These are phyloP conservation scores for Gorsachius goisagi DNA, from an alignment of 2,113 vertebrate genomes.

Conservation along the genomic window DNA sequence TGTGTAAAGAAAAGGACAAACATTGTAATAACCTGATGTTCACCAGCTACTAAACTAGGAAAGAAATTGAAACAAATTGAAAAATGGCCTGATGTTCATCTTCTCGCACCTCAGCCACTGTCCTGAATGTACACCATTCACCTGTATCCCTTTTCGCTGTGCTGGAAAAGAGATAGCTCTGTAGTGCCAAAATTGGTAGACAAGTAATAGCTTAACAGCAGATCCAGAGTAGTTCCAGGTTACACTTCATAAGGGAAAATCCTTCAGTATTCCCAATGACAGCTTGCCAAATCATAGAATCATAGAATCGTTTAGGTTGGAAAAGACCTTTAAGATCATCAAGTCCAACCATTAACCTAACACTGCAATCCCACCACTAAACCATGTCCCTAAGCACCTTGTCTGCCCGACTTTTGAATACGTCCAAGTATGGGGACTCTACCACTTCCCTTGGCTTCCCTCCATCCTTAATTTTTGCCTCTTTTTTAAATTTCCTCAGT, in stretches of 20 bases:
- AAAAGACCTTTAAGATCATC: no score
- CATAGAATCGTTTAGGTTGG: no score
- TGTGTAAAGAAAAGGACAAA: neutral
- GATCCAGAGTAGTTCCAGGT: neutral
- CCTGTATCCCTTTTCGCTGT: neutral
- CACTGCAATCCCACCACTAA: no score
- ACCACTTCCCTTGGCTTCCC: neutral
- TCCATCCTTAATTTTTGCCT: neutral
- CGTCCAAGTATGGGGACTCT: no score
- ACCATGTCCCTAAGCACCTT: no score
- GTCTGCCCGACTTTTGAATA: no score
- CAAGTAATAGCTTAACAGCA: neutral
- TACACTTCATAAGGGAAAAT: neutral
- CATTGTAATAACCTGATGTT: neutral
- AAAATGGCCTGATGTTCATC: neutral
- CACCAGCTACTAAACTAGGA: neutral
- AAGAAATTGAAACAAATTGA: neutral
- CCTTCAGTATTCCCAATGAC: neutral
- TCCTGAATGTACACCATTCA: no score
- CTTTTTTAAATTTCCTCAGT: neutral
- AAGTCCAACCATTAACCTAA: no score
- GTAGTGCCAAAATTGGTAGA: neutral
- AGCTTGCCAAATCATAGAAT: neutral
- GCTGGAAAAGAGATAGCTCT: neutral
- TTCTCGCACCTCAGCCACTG: neutral